phyloP scores from a whole-genome alignment of 2,888 invertebrate genomes.

The Thymelicus lineola region DNA sequence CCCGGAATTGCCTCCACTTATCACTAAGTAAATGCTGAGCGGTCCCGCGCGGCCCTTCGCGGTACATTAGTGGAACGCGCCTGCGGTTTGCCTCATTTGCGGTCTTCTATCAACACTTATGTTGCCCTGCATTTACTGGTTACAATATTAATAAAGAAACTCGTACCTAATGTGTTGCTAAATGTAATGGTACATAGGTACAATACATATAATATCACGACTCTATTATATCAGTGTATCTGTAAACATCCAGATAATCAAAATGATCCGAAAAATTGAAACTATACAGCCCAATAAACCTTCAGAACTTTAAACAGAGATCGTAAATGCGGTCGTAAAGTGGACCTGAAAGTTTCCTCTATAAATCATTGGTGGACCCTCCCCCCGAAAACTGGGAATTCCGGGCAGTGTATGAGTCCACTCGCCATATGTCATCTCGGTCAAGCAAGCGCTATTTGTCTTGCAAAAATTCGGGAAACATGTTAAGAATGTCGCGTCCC shows the following conservation, averaged over 20 bases:
- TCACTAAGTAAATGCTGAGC: constrained; percentile 11
- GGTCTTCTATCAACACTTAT: constrained; percentile 34
- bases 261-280: constrained; percentile 31
- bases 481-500: constrained; percentile 68
- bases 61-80: constrained; percentile 45
- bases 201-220: too few relatives aligned
- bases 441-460: constrained; percentile 79
- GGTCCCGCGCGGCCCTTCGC: constrained; percentile 41
- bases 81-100: constrained; percentile 40
- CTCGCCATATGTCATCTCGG: constrained; percentile 79
- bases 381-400: constrained; percentile 59
- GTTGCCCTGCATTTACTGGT: neutral
- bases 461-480: constrained; percentile 79
- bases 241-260: neutral
- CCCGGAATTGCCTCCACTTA: constrained; percentile 4
- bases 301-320: constrained; percentile 60
- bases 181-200: too few relatives aligned
- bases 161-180: too few relatives aligned
- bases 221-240: neutral
- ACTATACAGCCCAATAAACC: constrained; percentile 30
- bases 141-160: neutral
- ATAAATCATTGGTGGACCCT: constrained; percentile 57
- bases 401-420: constrained; percentile 69
- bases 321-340: constrained; percentile 71
- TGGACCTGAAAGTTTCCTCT: constrained; percentile 52